A percentile compares a stretch with the other conserved stretches of the same genome.
Evolutionary conservation across 1,140 invertebrate species (phyloP).

Genomic region (Megalopta genalis): DNA sequence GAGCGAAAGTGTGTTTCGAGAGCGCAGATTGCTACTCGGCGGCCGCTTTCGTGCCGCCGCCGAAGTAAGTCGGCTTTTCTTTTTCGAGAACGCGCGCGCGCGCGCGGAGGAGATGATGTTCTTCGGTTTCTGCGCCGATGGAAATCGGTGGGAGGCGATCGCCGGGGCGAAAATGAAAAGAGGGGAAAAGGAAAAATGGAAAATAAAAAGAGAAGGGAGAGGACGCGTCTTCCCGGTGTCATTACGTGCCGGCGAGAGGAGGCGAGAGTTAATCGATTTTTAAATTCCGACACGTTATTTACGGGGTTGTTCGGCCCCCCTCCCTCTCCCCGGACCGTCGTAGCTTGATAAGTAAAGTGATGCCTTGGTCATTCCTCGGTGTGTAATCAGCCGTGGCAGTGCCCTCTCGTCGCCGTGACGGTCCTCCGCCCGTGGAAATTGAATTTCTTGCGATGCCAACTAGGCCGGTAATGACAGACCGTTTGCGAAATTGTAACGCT

Average conservation of each 20-base stretch:
- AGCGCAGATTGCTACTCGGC: not conserved
- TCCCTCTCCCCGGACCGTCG: not conserved
- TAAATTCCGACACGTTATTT: not conserved
- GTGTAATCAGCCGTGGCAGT: conserved; percentile 28
- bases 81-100: not conserved
- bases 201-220: too few species aligned
- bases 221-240: too few species aligned
- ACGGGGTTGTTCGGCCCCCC: not conserved
- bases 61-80: not conserved
- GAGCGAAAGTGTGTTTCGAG: not conserved
- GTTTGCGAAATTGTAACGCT: conserved; percentile 6
- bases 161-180: too few species aligned
- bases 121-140: not conserved
- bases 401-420: not conserved
- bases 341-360: not conserved
- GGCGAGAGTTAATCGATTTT: conserved; percentile 1
- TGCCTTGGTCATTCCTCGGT: not conserved
- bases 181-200: too few species aligned
- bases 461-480: not conserved
- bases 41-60: not conserved
- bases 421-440: conserved; percentile 14
- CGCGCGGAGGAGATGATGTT: too few species aligned
- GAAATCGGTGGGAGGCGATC: not conserved
- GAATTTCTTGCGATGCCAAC: not conserved
- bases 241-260: not conserved